Percentiles rank a stretch among this genome's conserved stretches.
phyloP scores from a whole-genome alignment of 2,888 invertebrate species.

The Cotesia congregata region DNA sequence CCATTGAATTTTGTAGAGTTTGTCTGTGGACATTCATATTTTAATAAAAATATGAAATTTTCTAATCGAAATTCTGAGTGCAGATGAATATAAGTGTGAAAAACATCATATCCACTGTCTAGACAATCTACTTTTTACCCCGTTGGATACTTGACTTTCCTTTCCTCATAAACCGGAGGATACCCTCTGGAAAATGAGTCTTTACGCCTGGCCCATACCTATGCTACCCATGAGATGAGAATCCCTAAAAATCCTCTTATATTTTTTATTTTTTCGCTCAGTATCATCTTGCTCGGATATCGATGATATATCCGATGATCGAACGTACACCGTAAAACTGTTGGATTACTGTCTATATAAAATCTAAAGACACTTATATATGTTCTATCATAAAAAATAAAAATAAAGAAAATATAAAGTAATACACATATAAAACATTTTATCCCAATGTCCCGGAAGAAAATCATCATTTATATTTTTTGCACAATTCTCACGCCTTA shows the following conservation, averaged over 20 bases:
- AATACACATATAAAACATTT: constrained; percentile 6
- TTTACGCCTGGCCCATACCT: constrained; percentile 38
- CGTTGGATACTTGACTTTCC: background rate
- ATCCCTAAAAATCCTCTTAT: constrained; percentile 24
- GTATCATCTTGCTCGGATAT: constrained; percentile 16
- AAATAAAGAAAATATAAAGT: constrained; percentile 19
- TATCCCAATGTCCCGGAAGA: background rate
- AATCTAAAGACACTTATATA: background rate
- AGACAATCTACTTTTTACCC: background rate
- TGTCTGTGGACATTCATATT: background rate
- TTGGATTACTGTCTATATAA: background rate
- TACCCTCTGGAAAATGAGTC: constrained; percentile 44
- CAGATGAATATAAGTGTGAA: background rate
- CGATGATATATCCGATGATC: constrained; percentile 44
- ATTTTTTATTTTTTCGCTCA: constrained; percentile 4
- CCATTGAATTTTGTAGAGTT: background rate
- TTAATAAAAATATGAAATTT: constrained; percentile 2
- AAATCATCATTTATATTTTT: constrained; percentile 5
- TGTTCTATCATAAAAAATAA: constrained; percentile 37
- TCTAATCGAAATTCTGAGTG: background rate
- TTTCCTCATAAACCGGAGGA: background rate
- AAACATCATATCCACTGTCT: background rate
- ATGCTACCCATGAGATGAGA: constrained; percentile 17
- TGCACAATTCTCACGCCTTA: background rate
- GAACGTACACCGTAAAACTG: constrained; percentile 30